phyloP scores from a whole-genome alignment of 2,888 invertebrate genomes.

The Athripsodes cinereus region DNA sequence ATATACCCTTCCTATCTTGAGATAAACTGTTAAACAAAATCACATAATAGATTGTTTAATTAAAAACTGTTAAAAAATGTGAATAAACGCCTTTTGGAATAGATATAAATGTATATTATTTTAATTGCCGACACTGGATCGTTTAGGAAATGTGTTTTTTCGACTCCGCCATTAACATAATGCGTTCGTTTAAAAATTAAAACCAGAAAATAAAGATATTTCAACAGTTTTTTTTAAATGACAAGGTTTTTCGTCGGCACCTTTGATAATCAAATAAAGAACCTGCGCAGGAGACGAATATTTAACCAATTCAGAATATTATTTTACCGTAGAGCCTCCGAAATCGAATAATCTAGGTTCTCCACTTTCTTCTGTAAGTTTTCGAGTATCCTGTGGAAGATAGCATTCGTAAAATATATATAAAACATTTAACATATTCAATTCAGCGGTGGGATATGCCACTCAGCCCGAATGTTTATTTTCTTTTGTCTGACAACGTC shows the following conservation, averaged over 20 bases:
- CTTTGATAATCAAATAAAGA: conserved; percentile 8
- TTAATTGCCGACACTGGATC: neutral
- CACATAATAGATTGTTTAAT: conserved; percentile 1
- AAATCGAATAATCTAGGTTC: no score
- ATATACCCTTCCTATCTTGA: no score
- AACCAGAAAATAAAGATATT: conserved; percentile 13
- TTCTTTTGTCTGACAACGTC: no score
- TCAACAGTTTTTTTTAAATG: conserved; percentile 9
- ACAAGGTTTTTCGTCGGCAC: conserved; percentile 16
- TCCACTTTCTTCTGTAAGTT: no score
- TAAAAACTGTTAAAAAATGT: conserved; percentile 4
- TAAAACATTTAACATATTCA: no score
- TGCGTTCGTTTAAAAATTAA: conserved; percentile 6
- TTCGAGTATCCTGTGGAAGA: no score
- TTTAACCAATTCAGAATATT: no score
- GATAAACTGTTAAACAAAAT: neutral
- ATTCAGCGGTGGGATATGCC: no score
- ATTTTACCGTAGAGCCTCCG: no score
- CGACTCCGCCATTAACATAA: conserved; percentile 8
- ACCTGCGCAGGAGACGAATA: no score
- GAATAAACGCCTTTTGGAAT: neutral
- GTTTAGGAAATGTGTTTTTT: conserved; percentile 5
- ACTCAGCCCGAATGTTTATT: no score
- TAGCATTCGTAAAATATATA: no score
- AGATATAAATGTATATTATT: neutral